A percentile compares a stretch with the other conserved stretches of the same genome.
phyloP scores from a whole-genome alignment of 2,113 vertebrate species.

The Fulmarus glacialis region DNA sequence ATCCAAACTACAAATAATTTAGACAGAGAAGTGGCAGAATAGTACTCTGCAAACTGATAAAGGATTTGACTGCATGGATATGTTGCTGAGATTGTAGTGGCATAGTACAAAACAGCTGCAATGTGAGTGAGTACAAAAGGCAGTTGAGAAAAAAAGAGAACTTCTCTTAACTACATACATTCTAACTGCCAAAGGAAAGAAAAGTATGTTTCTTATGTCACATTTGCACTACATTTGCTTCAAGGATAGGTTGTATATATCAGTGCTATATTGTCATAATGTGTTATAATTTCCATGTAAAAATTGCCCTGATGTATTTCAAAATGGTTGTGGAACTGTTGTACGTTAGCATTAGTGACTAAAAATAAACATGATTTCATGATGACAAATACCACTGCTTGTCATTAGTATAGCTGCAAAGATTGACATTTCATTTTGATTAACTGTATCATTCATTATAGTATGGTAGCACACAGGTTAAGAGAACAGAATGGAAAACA shows the following conservation, averaged over 20 bases:
- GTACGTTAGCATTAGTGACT: background rate
- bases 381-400: background rate
- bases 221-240: background rate
- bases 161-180: background rate
- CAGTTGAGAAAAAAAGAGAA: background rate
- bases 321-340: background rate
- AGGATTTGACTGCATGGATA: background rate
- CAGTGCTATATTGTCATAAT: background rate
- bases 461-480: constrained; percentile 47
- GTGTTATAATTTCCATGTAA: background rate
- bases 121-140: background rate
- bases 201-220: background rate
- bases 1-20: background rate
- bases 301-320: background rate
- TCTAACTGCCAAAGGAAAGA: background rate
- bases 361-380: background rate
- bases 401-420: background rate
- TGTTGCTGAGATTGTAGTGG: background rate
- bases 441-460: background rate
- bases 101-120: background rate
- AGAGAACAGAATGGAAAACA: constrained; percentile 65
- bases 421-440: background rate
- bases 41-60: background rate
- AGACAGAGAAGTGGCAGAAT: background rate
- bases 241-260: background rate